Evolutionary conservation across 30 jellyfish, hydroid and myxozoan genomes (phyloP), one percentile per base, ranked within the genome.

Genomic region (Pelagia noctiluca): DNA sequence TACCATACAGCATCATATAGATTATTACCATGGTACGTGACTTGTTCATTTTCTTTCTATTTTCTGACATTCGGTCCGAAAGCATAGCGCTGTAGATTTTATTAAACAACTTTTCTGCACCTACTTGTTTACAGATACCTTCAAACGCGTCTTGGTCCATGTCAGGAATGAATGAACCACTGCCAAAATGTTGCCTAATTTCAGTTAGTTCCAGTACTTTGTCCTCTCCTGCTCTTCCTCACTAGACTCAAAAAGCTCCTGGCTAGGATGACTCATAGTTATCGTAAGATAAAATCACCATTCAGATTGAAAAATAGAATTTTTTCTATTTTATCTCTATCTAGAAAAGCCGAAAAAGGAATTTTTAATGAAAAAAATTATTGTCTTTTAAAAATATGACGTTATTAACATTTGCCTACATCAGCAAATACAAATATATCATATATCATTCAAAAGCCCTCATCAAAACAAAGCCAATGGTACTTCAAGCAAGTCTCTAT

Each of bases 1-100:
- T n/a, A 33, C 75, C 75, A 62, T 62, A 62, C 75, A 62, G 28
- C 75, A 62, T 19, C 75, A 62, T 62, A 33, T 21, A 62, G 12
- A 62, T 62, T 62, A 62, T 62, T 2, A 62, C 75, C 32, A 62
- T 62, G 7, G 75, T 62, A 1, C 75, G 7, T 33, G 75, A n/a
- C 35, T 62, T 62, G 49, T 62, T 62, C 47, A 62, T 8, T 18
- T 7, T 62, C 49, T 42, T 42, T 42, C 57, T 42, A 16, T 42
- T 42, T 42, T 42, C 57, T 5, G 57, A 42, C 57, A 42, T 42
- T 42, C 57, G 16, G 8, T 42, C 12, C 8, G 57, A 42, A 5
- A 42, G 8, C 57, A 42, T 42, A 16, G 12, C 57, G 16, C 16
- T 42, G 57, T 42, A 42, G 8, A 42, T 42, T 42, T 8, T 42